A percentile compares a stretch with the other conserved stretches of the same genome.
Conservation (phyloP, 1,140 invertebrate species). For the Leguminivora glycinivorella region DNA sequence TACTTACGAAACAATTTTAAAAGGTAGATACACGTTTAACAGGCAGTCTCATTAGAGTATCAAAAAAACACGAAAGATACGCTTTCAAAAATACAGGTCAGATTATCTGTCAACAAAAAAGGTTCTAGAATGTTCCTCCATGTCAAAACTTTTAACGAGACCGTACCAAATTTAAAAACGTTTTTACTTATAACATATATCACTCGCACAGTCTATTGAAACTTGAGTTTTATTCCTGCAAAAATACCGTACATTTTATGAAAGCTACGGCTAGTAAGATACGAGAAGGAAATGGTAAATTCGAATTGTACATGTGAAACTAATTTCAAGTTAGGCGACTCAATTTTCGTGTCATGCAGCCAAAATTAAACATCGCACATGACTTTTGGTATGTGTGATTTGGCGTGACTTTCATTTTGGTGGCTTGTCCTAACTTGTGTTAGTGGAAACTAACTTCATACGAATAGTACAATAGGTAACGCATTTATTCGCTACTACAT, state of each 20-base stretch:
- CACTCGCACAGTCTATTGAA: not conserved
- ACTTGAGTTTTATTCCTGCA: not conserved
- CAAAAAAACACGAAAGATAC: not conserved
- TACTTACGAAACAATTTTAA: too few relatives aligned
- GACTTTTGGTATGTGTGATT: not conserved
- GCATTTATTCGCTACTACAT: too few relatives aligned
- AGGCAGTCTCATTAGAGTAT: too few relatives aligned
- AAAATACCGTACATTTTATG: not conserved
- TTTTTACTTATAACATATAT: not conserved
- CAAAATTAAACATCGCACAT: conserved; percentile 13
- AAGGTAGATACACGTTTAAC: too few relatives aligned
- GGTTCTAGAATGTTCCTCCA: not conserved
- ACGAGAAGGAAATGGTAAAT: not conserved
- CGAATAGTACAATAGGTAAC: too few relatives aligned
- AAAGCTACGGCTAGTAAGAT: not conserved
- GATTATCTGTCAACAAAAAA: not conserved
- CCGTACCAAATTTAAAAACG: not conserved
- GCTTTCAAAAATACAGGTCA: too few relatives aligned
- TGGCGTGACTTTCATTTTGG: conserved; percentile 25
- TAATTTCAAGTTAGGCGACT: conserved; percentile 28
- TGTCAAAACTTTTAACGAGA: conserved; percentile 25
- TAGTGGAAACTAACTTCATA: too few relatives aligned
- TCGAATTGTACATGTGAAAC: conserved; percentile 25
- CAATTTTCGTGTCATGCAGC: conserved; percentile 23
- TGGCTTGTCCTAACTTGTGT: not conserved